Conservation (phyloP, 2,113 vertebrate species). For the Ranitomeya variabilis region DNA sequence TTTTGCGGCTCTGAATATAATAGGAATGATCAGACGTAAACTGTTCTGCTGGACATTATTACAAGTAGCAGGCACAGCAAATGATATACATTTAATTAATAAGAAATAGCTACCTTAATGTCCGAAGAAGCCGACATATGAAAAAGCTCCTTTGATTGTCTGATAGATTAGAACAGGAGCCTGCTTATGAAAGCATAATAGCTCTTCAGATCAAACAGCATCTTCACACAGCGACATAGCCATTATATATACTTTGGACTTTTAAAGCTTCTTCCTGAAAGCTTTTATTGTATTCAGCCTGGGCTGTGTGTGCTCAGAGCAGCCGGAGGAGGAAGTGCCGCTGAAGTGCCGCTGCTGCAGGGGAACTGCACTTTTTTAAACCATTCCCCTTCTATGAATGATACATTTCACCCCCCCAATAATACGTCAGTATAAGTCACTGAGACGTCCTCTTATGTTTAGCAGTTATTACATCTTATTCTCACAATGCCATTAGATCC, state of each 20-base stretch:
- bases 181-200: constrained; percentile 50
- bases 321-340: constrained; percentile 12
- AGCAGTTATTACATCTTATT: too few species aligned
- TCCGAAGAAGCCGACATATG: constrained; percentile 14
- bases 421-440: background rate
- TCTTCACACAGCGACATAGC: constrained; percentile 48
- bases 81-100: constrained; percentile 19
- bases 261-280: constrained; percentile 44
- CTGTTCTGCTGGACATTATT: background rate
- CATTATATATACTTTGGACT: constrained; percentile 33
- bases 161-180: constrained; percentile 50
- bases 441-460: too few species aligned
- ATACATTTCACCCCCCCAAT: background rate
- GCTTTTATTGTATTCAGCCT: constrained; percentile 43
- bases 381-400: background rate
- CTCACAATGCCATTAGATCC: too few species aligned
- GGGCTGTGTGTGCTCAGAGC: background rate
- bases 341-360: constrained; percentile 10
- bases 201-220: constrained; percentile 53
- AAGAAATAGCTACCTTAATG: constrained; percentile 32
- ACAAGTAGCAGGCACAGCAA: background rate
- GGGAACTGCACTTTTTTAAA: background rate
- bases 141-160: constrained; percentile 50
- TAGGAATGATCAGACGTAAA: background rate
- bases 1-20: background rate